Base-by-base conservation (phyloP, 2,888 invertebrate genomes). In the Ferrisia virgata region DNA sequence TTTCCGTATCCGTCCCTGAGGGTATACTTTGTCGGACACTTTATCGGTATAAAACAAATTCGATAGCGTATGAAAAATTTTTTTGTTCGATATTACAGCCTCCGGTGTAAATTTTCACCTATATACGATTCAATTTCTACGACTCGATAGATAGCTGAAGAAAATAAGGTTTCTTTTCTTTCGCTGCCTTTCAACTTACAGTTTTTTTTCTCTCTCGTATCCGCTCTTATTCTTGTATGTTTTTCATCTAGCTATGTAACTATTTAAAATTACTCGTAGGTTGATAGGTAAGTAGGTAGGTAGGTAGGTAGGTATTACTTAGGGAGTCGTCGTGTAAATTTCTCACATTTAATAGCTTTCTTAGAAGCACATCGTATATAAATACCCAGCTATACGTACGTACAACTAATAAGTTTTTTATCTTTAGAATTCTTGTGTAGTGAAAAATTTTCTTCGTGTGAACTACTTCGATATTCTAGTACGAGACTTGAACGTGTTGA, bases 1-100 rank as follows among this genome's bases (percentile, higher is more conserved):
- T 72, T 72, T 47, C 8, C 72, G 72, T 72, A 72, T 72, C 72
- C 72, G 72, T 36, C 36, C 72, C 72, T 33, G 33, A 72, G 72
- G 36, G 36, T 72, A 28, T 36, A 72, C 72, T 72, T 72, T 72
- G 36, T 72, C 72, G 72, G 72, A 36, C 72, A 72, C 6, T 72
- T 72, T 72, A 72, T 72, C 5, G n/a, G 72, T 33, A 72, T 72
- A 72, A 72, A 72, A 33, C 72, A 33, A 18, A 72, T 72, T 72
- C 33, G 72, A 72, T 33, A 33, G 13, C 72, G 36, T 72, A 72
- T n/a, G 72, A 33, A 28, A 64, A 72, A n/a, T 33, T 72, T 72
- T 28, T 72, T 72, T 72, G 33, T n/a, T 72, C 25, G n/a, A 28
- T 13, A 1, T 72, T 72, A 28, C 58, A n/a, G 72, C 72, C 72